phyloP scores from a whole-genome alignment of 2,888 invertebrate genomes.

The Euproctis similis region DNA sequence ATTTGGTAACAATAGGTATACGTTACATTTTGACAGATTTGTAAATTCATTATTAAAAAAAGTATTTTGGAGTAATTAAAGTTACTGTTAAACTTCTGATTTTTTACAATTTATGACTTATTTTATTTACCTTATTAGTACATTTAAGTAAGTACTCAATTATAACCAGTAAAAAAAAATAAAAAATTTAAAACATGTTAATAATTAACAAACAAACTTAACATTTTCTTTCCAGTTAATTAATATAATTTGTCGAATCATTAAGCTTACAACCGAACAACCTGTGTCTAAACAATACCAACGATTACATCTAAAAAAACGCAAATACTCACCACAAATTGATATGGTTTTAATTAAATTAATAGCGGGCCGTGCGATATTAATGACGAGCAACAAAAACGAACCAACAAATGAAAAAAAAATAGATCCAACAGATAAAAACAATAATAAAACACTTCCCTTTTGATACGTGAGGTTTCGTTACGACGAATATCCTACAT shows the following conservation, averaged over 20 bases:
- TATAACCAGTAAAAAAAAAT: no score
- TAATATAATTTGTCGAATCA: slow-evolving; percentile 22
- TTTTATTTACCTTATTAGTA: no score
- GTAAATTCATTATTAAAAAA: no score
- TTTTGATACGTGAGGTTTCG: slow-evolving; percentile 30
- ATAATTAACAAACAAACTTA: no score
- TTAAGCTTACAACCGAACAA: slow-evolving; percentile 26
- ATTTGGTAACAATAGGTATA: no score
- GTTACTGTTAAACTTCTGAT: no score
- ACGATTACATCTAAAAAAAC: slow-evolving; percentile 53
- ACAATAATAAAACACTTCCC: slow-evolving; percentile 72
- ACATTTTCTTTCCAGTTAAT: no score
- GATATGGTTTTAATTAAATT: slow-evolving; percentile 70
- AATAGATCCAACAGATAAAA: slow-evolving; percentile 67
- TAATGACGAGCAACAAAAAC: slow-evolving; percentile 65
- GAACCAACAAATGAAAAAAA: slow-evolving; percentile 55
- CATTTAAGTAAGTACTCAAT: no score
- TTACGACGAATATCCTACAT: slow-evolving; percentile 23
- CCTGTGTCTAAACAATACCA: slow-evolving; percentile 33
- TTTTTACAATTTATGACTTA: no score
- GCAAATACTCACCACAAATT: slow-evolving; percentile 41
- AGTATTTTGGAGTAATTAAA: no score
- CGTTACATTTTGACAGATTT: no score
- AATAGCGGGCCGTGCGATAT: slow-evolving; percentile 67
- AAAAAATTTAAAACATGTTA: no score